Conservation (phyloP, 2,113 vertebrate species). For the Cyanoliseus patagonus region DNA sequence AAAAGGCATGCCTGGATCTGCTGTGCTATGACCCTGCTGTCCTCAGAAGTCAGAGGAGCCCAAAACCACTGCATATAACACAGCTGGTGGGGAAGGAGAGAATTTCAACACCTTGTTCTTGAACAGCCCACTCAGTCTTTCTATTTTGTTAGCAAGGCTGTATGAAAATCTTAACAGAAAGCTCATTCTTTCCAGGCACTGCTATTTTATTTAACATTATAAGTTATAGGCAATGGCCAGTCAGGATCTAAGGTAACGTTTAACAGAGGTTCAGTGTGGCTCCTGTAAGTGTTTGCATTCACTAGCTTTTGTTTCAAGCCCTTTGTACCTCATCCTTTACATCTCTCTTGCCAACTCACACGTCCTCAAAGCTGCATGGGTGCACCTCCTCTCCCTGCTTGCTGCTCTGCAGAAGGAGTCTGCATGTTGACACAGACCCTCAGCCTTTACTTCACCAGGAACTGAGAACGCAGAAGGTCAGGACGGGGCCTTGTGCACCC, state of each 20-base stretch:
- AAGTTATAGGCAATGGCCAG: not conserved
- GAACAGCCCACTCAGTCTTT: not conserved
- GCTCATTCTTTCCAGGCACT: not conserved
- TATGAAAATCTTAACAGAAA: not conserved
- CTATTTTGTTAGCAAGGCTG: not conserved
- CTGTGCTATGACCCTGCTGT: not conserved
- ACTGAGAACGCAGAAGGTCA: not conserved
- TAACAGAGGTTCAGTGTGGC: not conserved
- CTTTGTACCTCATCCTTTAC: not conserved
- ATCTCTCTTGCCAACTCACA: accelerated
- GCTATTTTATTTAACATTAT: not conserved
- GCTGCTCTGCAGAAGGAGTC: not conserved
- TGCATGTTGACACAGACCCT: not conserved
- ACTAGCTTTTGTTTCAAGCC: not conserved
- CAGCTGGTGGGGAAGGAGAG: not conserved
- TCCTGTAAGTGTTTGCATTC: not conserved
- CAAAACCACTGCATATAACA: not conserved
- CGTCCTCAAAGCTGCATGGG: not conserved
- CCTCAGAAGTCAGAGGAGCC: not conserved
- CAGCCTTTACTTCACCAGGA: not conserved
- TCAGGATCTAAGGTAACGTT: not conserved
- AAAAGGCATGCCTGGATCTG: not conserved
- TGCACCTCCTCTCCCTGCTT: accelerated
- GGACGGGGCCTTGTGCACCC: not conserved
- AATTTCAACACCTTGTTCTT: not conserved